Evolutionary conservation across 1,140 invertebrate genomes (phyloP).

Genomic region (Aporrectodea caliginosa): DNA sequence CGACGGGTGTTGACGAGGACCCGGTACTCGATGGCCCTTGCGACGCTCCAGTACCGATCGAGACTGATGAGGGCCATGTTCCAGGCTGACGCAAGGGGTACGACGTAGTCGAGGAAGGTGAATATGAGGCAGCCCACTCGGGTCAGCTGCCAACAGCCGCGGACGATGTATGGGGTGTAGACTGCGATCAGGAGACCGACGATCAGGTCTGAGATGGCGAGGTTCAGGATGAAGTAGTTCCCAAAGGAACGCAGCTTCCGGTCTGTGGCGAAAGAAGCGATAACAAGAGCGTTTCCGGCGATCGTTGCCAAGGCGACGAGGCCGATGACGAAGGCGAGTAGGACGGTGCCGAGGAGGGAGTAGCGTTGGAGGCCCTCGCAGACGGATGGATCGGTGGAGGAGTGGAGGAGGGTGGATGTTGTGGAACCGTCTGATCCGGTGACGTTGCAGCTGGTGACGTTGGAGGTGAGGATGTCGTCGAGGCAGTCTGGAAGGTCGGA

Average conservation of each 20-base stretch:
- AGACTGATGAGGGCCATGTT: slow-evolving; percentile 34
- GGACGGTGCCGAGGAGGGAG: slow-evolving; percentile 11
- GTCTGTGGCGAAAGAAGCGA: slow-evolving; percentile 32
- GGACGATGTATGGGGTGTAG: slow-evolving; percentile 15
- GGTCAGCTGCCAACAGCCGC: slow-evolving; percentile 29
- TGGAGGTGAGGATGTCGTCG: no score
- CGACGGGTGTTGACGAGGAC: slow-evolving; percentile 24
- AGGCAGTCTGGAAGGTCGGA: no score
- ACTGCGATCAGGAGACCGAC: slow-evolving; percentile 28
- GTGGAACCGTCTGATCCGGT: no score
- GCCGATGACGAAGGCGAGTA: slow-evolving; percentile 23
- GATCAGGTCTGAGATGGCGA: slow-evolving; percentile 36
- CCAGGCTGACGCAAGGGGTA: slow-evolving; percentile 32
- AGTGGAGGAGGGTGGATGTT: no score
- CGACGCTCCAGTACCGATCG: slow-evolving; percentile 32
- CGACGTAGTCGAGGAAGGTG: slow-evolving; percentile 34
- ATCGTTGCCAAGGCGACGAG: slow-evolving; percentile 31
- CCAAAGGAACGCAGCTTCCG: slow-evolving; percentile 31
- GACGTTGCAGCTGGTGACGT: no score
- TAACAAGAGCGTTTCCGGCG: slow-evolving; percentile 34
- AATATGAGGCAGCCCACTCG: slow-evolving; percentile 30
- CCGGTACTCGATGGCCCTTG: slow-evolving; percentile 27
- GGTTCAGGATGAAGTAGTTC: slow-evolving; percentile 37
- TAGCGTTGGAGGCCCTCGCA: slow-evolving; percentile 6
- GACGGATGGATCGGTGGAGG: slow-evolving; percentile 9